phyloP scores from a whole-genome alignment of 2,888 invertebrate genomes.

The Petrolisthes cinctipes region DNA sequence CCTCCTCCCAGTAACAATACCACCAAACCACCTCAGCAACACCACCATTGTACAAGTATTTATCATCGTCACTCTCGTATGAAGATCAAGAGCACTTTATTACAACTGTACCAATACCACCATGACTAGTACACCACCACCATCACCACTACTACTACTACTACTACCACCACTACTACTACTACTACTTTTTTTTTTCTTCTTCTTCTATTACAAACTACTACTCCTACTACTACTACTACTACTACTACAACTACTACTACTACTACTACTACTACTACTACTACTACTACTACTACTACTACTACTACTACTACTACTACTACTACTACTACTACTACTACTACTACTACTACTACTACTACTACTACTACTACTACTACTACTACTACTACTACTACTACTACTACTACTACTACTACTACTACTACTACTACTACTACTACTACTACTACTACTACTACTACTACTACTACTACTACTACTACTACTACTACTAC shows the following conservation, averaged over 20 bases:
- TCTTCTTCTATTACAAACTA: too few relatives aligned
- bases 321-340: slow-evolving; percentile 20
- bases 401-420: not conserved
- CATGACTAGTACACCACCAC: not conserved
- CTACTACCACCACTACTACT: not conserved
- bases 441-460: slow-evolving; percentile 28
- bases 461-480: slow-evolving; percentile 20
- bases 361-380: not conserved
- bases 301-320: slow-evolving; percentile 22
- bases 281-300: slow-evolving; percentile 23
- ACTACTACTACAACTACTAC: slow-evolving; percentile 10
- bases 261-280: slow-evolving; percentile 30
- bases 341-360: slow-evolving; percentile 25
- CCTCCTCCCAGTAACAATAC: too few relatives aligned
- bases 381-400: not conserved
- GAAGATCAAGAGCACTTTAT: too few relatives aligned
- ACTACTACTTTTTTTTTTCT: too few relatives aligned
- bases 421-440: slow-evolving; percentile 28
- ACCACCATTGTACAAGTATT: too few relatives aligned
- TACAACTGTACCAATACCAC: too few relatives aligned
- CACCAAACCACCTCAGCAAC: too few relatives aligned
- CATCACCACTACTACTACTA: not conserved
- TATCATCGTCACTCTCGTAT: too few relatives aligned
- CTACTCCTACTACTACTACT: slow-evolving; percentile 11
- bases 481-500: slow-evolving; percentile 22